Conservation (phyloP, 2,113 vertebrate species). For the Jaculus jaculus region DNA sequence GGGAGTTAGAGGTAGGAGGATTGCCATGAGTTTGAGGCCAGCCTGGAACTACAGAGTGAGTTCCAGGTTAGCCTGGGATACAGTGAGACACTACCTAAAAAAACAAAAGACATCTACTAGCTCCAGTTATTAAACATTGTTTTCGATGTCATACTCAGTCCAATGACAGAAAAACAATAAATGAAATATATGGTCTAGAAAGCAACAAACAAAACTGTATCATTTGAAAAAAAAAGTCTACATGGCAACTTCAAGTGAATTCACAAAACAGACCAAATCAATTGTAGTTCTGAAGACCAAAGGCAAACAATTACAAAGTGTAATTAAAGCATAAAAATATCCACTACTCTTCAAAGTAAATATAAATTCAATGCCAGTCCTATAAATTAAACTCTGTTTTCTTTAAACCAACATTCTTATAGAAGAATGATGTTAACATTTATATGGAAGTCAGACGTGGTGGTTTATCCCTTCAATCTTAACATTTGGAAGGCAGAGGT, state of each 20-base stretch:
- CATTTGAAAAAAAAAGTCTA: neutral
- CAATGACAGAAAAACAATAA: neutral
- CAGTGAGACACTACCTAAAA: no score
- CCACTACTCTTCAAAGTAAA: constrained; percentile 3
- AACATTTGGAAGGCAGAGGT: no score
- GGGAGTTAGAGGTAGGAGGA: no score
- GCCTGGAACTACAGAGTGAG: no score
- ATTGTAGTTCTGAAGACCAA: neutral
- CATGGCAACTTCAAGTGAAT: neutral
- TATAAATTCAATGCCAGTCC: constrained; percentile 15
- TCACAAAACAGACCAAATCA: neutral
- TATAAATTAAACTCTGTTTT: neutral
- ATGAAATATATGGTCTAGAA: neutral
- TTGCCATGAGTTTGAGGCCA: no score
- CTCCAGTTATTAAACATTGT: neutral
- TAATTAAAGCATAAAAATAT: neutral
- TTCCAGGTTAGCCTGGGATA: no score
- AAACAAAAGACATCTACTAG: neutral
- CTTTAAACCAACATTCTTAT: constrained; percentile 4
- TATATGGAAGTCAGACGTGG: neutral
- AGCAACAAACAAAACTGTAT: constrained; percentile 27
- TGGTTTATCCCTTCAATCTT: no score
- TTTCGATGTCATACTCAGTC: neutral
- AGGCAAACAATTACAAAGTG: constrained; percentile 1
- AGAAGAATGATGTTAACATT: neutral